phyloP scores from a whole-genome alignment of 1,140 invertebrate genomes.

The Meloidogyne exigua region DNA sequence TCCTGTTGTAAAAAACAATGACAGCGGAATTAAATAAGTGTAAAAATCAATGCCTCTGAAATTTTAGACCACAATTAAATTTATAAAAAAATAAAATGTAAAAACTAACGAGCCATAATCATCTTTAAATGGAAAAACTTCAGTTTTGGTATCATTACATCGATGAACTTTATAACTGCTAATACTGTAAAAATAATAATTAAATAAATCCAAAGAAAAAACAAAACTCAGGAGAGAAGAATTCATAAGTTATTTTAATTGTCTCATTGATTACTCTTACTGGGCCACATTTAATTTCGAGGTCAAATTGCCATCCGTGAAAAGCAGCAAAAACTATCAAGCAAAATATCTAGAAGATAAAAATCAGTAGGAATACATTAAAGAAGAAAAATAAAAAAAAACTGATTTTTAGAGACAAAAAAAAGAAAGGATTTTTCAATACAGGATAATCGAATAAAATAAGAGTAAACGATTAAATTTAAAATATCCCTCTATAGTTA shows the following conservation, averaged over 20 bases:
- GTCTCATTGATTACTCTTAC: background rate
- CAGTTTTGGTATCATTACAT: conserved; percentile 25
- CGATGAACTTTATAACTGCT: conserved; percentile 9
- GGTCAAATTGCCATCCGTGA: conserved; percentile 8
- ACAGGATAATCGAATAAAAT: too few species aligned
- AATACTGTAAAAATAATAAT: conserved; percentile 20
- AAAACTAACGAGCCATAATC: conserved; percentile 24
- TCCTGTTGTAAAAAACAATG: conserved; percentile 46
- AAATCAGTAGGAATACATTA: background rate
- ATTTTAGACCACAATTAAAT: conserved; percentile 13
- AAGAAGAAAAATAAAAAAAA: too few species aligned
- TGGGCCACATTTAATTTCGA: background rate
- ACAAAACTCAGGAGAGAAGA: background rate
- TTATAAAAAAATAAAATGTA: background rate
- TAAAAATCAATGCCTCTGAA: conserved; percentile 48
- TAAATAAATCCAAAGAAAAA: background rate
- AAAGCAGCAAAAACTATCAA: conserved; percentile 5
- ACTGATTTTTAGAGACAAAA: too few species aligned
- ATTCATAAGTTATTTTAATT: conserved; percentile 7
- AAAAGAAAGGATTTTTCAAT: too few species aligned
- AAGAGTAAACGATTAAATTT: too few species aligned
- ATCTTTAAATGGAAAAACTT: conserved; percentile 19
- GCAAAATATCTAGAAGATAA: background rate
- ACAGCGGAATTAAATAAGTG: conserved; percentile 40
- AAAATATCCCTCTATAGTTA: too few species aligned